These are phyloP conservation scores for Brachionus plicatilis DNA, from an alignment of 1,140 invertebrate genomes.

Conservation along the genomic window DNA sequence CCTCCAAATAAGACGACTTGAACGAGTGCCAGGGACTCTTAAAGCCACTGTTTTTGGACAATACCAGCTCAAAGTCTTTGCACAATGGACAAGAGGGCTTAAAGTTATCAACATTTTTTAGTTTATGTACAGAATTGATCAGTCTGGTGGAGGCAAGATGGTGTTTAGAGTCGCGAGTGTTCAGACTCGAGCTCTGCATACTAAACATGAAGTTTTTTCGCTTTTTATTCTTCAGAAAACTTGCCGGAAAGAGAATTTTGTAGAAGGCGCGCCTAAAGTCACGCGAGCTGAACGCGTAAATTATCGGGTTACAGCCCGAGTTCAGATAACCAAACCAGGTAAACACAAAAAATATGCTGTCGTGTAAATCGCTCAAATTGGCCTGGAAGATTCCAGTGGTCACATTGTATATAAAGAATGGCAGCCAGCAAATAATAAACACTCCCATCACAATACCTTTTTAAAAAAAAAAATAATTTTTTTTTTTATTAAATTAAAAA, in stretches of 20 bases:
- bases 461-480: no score
- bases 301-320: slow-evolving; percentile 74
- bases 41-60: not conserved
- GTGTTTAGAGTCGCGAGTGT: not conserved
- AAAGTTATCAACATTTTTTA: not conserved
- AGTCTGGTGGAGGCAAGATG: not conserved
- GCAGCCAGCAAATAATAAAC: slow-evolving; percentile 55
- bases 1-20: not conserved
- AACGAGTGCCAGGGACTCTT: not conserved
- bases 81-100: not conserved
- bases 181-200: not conserved
- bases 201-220: slow-evolving; percentile 2
- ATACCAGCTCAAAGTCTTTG: not conserved
- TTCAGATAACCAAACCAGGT: slow-evolving; percentile 40
- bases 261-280: slow-evolving; percentile 74
- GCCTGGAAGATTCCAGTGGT: slow-evolving; percentile 49
- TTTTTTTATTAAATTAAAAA: not conserved
- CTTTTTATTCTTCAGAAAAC: slow-evolving; percentile 28
- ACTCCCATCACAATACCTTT: slow-evolving; percentile 52
- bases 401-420: slow-evolving; percentile 53
- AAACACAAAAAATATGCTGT: slow-evolving; percentile 14
- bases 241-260: slow-evolving; percentile 45
- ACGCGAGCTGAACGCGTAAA: slow-evolving; percentile 90
- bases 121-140: not conserved
- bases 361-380: not conserved